Percentiles rank a stretch among this genome's conserved stretches.
These are phyloP conservation scores for Octopus bimaculoides DNA, from an alignment of 1,140 invertebrate genomes.

Conservation along the genomic window DNA sequence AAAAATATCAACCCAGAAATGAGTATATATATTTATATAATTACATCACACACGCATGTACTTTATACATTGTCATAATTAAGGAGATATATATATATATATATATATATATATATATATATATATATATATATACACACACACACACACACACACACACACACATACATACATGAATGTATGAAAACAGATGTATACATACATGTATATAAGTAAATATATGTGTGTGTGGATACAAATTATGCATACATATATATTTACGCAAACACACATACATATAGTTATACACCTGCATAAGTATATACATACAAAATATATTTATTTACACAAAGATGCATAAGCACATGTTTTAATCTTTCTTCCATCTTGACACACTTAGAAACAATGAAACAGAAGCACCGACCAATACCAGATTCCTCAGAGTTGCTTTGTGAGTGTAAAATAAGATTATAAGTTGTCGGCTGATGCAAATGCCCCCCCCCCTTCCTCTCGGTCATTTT, in stretches of 20 bases:
- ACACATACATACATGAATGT: background rate
- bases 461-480: too few relatives aligned
- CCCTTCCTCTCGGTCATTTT: too few relatives aligned
- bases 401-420: too few relatives aligned
- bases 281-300: background rate
- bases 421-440: too few relatives aligned
- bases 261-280: background rate
- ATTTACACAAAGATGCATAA: background rate
- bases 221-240: background rate
- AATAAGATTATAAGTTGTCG: too few relatives aligned
- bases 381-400: too few relatives aligned
- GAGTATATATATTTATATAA: background rate
- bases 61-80: background rate
- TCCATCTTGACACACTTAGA: too few relatives aligned
- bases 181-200: background rate
- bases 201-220: background rate
- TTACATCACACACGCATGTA: background rate
- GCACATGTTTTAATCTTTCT: background rate
- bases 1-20: background rate
- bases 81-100: background rate
- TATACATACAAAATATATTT: background rate
- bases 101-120: slow-evolving; percentile 2
- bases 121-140: background rate
- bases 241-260: background rate
- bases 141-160: background rate